Evolutionary conservation across 2,888 invertebrate species (phyloP).

Genomic region (Cosmia pyralina): DNA sequence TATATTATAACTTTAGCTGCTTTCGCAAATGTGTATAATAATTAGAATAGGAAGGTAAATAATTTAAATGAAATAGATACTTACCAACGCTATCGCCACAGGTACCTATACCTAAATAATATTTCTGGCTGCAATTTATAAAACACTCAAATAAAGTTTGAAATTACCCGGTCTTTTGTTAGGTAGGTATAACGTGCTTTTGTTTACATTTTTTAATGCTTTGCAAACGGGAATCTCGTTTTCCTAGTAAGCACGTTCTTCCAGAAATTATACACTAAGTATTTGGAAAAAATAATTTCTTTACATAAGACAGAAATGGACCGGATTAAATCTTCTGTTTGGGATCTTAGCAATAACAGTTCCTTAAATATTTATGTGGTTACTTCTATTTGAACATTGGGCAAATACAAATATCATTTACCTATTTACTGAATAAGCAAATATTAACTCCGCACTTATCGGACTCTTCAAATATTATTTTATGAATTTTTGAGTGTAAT

Average conservation of each 20-base stretch:
- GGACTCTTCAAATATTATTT: conserved; percentile 27
- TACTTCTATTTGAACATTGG: conserved; percentile 1
- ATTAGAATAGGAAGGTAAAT: neutral
- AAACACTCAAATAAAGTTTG: neutral
- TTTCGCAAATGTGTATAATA: too few relatives aligned
- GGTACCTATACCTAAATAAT: neutral
- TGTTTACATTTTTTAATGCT: conserved; percentile 31
- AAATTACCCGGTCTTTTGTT: conserved; percentile 41
- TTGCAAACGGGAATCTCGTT: neutral
- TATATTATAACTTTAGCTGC: too few relatives aligned
- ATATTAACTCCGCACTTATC: conserved; percentile 33
- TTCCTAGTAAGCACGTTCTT: neutral
- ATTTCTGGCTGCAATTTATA: neutral
- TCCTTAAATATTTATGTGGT: neutral
- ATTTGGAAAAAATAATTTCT: neutral
- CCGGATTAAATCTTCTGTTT: neutral
- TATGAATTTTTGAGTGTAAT: neutral
- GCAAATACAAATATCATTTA: neutral
- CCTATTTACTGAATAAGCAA: neutral
- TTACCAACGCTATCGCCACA: neutral
- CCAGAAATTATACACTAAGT: too few relatives aligned
- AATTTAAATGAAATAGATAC: neutral
- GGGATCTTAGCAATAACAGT: neutral
- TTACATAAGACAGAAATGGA: too few relatives aligned
- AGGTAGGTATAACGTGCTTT: neutral